Percentiles rank a stretch among this genome's conserved stretches.
phyloP scores from a whole-genome alignment of 2,113 vertebrate genomes.

The Bubo bubo region DNA sequence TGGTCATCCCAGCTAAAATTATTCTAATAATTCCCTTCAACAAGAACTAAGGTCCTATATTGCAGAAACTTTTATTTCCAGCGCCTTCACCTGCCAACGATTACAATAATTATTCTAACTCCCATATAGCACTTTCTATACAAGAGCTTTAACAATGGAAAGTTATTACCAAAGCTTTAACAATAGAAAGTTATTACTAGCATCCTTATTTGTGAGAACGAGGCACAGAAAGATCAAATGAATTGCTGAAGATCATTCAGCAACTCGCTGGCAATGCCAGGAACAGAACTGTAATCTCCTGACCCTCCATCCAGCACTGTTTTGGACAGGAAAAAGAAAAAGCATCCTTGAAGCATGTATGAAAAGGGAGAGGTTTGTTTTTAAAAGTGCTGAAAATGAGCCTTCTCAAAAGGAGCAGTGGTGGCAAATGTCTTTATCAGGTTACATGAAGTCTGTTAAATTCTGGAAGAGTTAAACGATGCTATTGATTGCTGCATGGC shows the following conservation, averaged over 20 bases:
- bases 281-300: neutral
- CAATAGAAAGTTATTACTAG: slow-evolving; percentile 57
- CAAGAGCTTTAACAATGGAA: slow-evolving; percentile 31
- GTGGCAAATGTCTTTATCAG: neutral
- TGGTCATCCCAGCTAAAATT: neutral
- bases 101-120: slow-evolving; percentile 37
- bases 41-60: neutral
- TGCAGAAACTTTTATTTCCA: neutral
- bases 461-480: neutral
- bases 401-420: neutral
- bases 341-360: accelerated
- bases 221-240: neutral
- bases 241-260: slow-evolving; percentile 36
- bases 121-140: neutral
- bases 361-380: neutral
- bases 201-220: slow-evolving; percentile 24
- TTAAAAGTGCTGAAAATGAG: neutral
- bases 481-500: neutral
- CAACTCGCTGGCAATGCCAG: neutral
- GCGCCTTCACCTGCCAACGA: neutral
- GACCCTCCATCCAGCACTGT: neutral
- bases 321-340: neutral
- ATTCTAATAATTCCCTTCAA: neutral
- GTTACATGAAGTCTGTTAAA: neutral
- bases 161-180: slow-evolving; percentile 54